A percentile compares a stretch with the other conserved stretches of the same genome.
Conservation (phyloP, 2,113 vertebrate species). For the Limanda limanda region DNA sequence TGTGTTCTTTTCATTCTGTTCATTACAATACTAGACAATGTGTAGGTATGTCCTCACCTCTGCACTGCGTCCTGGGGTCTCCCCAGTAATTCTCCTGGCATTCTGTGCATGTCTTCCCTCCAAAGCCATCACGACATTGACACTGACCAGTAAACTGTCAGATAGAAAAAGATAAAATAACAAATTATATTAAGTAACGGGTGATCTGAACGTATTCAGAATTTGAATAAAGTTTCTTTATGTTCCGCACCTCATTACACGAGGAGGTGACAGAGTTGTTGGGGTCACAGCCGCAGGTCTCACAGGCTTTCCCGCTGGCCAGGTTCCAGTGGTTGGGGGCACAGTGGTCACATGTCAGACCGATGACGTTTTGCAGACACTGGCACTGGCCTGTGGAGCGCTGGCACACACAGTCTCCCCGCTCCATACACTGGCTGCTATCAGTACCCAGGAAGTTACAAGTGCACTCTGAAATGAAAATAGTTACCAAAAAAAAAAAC, state of each 20-base stretch:
- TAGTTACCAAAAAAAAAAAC: background rate
- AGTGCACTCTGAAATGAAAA: slow-evolving; percentile 85
- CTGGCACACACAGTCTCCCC: slow-evolving; percentile 89
- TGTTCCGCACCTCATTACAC: slow-evolving; percentile 90
- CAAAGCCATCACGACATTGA: slow-evolving; percentile 92
- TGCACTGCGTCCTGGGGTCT: slow-evolving; percentile 88
- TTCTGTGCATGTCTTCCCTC: slow-evolving; percentile 90
- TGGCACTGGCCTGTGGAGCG: slow-evolving; percentile 89
- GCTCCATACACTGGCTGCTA: slow-evolving; percentile 84
- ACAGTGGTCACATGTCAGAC: slow-evolving; percentile 92
- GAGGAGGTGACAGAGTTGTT: slow-evolving; percentile 85
- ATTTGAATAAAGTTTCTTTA: background rate
- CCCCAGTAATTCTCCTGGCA: slow-evolving; percentile 98
- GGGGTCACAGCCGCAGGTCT: slow-evolving; percentile 89
- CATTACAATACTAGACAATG: background rate
- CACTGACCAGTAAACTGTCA: slow-evolving; percentile 94
- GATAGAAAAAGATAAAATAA: background rate
- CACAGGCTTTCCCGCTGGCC: slow-evolving; percentile 88
- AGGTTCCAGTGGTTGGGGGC: slow-evolving; percentile 94
- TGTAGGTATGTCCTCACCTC: slow-evolving; percentile 78
- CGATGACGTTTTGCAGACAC: slow-evolving; percentile 89
- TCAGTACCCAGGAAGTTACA: slow-evolving; percentile 92
- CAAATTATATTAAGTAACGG: background rate
- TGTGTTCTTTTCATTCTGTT: no score
- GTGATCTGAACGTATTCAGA: background rate